Evolutionary conservation across 2,113 vertebrate species (phyloP).

Genomic region (Tychaedon coryphoeus): DNA sequence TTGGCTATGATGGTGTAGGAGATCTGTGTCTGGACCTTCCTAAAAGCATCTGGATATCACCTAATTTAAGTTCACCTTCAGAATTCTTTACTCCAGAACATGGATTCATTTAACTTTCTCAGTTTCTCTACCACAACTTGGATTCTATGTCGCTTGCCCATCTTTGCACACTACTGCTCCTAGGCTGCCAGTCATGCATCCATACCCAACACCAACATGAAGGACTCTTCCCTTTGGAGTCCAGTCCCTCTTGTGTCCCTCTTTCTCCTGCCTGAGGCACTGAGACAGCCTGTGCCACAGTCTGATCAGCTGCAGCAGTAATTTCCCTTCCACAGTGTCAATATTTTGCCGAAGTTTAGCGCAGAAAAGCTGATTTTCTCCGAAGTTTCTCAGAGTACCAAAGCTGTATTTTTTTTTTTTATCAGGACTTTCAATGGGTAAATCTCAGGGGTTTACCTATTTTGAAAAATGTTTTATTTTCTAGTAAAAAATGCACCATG

Average conservation of each 20-base stretch:
- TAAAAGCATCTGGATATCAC: not conserved
- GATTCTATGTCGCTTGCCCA: not conserved
- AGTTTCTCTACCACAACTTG: not conserved
- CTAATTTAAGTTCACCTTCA: not conserved
- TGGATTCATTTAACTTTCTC: not conserved
- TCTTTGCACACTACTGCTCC: not conserved
- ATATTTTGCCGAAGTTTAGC: fast-evolving
- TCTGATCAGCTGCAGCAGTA: not conserved
- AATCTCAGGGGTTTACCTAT: not conserved
- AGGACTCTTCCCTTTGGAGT: not conserved
- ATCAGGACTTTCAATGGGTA: not conserved
- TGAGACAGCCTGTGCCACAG: not conserved
- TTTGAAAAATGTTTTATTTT: not conserved
- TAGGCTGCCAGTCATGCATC: fast-evolving
- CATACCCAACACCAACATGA: not conserved
- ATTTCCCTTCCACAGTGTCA: not conserved
- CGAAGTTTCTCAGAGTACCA: not conserved
- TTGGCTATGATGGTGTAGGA: not conserved
- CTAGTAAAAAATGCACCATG: not conserved
- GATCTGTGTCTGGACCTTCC: not conserved
- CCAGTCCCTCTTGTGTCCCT: not conserved
- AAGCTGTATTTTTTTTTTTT: not conserved
- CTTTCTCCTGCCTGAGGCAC: not conserved
- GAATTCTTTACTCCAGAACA: not conserved
- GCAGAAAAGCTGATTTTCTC: not conserved